Evolutionary conservation across 1,140 invertebrate species (phyloP).

Genomic region (Polyergus mexicanus): DNA sequence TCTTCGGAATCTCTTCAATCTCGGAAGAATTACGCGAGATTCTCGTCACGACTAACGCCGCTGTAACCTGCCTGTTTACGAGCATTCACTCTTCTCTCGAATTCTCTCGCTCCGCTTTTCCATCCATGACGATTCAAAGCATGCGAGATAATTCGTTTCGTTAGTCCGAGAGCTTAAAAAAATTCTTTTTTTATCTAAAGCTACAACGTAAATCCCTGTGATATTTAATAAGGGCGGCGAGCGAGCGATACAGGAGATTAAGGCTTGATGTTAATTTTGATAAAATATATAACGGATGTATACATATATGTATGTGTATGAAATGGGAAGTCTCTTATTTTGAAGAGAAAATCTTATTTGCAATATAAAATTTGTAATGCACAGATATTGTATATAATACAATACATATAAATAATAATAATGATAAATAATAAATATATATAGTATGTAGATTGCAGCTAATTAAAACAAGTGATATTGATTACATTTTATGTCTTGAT

Average conservation of each 20-base stretch:
- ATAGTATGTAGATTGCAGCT: not conserved
- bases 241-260: not conserved
- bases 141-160: not conserved
- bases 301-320: not conserved
- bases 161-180: not conserved
- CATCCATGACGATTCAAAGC: not conserved
- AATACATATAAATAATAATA: too few relatives aligned
- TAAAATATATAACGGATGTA: not conserved
- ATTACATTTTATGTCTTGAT: not conserved
- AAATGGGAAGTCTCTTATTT: not conserved
- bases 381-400: not conserved
- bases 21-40: constrained; percentile 52
- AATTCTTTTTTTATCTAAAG: constrained; percentile 8
- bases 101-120: not conserved
- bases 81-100: constrained; percentile 11
- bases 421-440: too few relatives aligned
- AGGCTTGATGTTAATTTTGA: not conserved
- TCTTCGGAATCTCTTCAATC: constrained; percentile 47
- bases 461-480: not conserved
- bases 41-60: constrained; percentile 49
- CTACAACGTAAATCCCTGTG: not conserved
- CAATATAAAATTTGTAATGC: not conserved
- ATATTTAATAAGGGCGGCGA: not conserved
- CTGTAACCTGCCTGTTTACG: constrained; percentile 43
- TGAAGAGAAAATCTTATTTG: constrained; percentile 11